Evolutionary conservation across 2,888 invertebrate genomes (phyloP).

Genomic region (Strigamia crassipes): DNA sequence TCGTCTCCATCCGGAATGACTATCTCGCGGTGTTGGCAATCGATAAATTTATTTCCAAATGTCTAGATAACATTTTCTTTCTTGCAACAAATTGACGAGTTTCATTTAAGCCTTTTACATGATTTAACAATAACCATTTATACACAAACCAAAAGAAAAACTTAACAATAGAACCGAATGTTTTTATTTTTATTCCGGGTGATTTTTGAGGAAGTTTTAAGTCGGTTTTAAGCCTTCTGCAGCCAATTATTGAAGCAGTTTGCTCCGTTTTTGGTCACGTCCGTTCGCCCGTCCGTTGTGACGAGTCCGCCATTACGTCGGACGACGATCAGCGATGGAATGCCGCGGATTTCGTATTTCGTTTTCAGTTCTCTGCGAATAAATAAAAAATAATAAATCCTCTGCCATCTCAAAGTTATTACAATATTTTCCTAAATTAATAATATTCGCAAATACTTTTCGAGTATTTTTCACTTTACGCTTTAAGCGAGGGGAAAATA

Average conservation of each 20-base stretch:
- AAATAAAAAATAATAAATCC: too few species aligned
- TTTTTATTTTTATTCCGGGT: too few species aligned
- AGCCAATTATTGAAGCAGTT: constrained; percentile 51
- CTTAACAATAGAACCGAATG: too few species aligned
- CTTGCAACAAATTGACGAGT: background rate
- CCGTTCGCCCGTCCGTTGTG: constrained; percentile 59
- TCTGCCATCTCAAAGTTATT: too few species aligned
- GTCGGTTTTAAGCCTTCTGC: background rate
- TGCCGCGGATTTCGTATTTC: constrained; percentile 59
- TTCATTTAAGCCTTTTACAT: background rate
- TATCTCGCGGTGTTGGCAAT: background rate
- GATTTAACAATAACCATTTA: background rate
- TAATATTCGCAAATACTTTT: too few species aligned
- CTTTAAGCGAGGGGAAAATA: too few species aligned
- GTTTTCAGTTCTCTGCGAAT: constrained; percentile 57
- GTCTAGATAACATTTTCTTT: background rate
- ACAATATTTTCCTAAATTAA: too few species aligned
- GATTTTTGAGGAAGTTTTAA: too few species aligned
- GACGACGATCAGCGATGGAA: constrained; percentile 61
- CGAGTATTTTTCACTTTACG: too few species aligned
- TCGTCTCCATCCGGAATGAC: background rate
- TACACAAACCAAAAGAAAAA: background rate
- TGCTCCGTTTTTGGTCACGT: constrained; percentile 57
- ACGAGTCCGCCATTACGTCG: constrained; percentile 59
- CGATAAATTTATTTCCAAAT: background rate